A percentile compares a stretch with the other conserved stretches of the same genome.
Evolutionary conservation across 2,888 invertebrate species (phyloP).

Genomic region (Syritta pipiens): DNA sequence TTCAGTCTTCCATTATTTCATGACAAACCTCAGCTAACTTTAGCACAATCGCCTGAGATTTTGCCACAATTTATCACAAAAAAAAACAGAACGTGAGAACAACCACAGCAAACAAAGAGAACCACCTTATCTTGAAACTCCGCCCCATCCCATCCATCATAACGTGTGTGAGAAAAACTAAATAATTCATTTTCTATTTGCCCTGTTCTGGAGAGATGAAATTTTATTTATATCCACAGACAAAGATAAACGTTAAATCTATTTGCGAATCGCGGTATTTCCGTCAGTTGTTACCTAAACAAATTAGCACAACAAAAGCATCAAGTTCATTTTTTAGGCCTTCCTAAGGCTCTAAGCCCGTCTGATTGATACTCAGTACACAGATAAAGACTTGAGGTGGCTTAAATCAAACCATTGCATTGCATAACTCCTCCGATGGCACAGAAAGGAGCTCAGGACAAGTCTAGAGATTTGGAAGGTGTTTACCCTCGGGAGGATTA

Average conservation of each 20-base stretch:
- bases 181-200: slow-evolving; percentile 20
- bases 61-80: neutral
- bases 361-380: no score
- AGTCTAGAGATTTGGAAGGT: no score
- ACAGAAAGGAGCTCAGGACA: no score
- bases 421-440: no score
- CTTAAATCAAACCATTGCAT: no score
- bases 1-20: no score
- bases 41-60: neutral
- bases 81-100: slow-evolving; percentile 32
- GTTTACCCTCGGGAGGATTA: no score
- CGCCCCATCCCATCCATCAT: neutral
- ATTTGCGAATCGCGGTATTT: slow-evolving; percentile 11
- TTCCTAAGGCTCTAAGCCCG: no score
- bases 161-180: slow-evolving; percentile 18
- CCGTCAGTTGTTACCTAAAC: slow-evolving; percentile 7
- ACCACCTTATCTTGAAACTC: neutral
- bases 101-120: slow-evolving; percentile 21
- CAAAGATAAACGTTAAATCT: neutral
- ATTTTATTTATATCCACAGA: slow-evolving; percentile 24
- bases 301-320: no score
- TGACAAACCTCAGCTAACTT: no score
- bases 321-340: no score
- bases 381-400: no score
- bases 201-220: neutral